Percentiles rank a stretch among this genome's conserved stretches.
phyloP scores from a whole-genome alignment of 2,113 vertebrate species.

The Ursus arctos region DNA sequence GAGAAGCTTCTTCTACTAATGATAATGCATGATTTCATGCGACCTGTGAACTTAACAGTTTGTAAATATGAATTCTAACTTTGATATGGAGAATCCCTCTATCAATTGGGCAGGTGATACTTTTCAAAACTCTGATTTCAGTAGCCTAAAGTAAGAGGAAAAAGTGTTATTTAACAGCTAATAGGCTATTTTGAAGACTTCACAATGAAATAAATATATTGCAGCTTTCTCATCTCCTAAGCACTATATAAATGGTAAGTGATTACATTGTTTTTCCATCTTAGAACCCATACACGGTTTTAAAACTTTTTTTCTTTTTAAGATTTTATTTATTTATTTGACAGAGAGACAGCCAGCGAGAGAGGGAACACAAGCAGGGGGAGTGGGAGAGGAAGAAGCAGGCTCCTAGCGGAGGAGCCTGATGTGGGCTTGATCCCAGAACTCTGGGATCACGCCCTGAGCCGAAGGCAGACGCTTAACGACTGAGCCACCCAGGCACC shows the following conservation, averaged over 20 bases:
- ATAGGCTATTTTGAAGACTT: not conserved
- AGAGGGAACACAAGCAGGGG: too few species aligned
- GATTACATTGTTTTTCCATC: not conserved
- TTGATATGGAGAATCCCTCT: not conserved
- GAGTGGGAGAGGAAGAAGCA: too few species aligned
- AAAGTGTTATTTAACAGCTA: not conserved
- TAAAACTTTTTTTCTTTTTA: not conserved
- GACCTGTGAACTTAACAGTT: not conserved
- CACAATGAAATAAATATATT: not conserved
- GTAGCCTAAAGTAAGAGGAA: not conserved
- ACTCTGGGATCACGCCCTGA: too few species aligned
- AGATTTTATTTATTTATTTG: too few species aligned
- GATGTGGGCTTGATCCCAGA: too few species aligned
- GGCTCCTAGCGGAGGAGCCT: too few species aligned
- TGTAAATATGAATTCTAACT: not conserved
- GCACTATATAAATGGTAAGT: not conserved
- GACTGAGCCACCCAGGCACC: too few species aligned
- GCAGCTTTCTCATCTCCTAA: not conserved
- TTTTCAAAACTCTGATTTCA: not conserved
- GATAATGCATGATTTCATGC: not conserved
- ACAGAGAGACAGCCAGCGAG: too few species aligned
- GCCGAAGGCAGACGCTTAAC: too few species aligned
- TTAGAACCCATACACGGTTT: not conserved
- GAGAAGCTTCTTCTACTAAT: not conserved
- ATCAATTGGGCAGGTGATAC: not conserved